Percentiles rank a stretch among this genome's conserved stretches.
These are phyloP conservation scores for Empidonax traillii DNA, from an alignment of 2,113 vertebrate genomes.

Conservation along the genomic window DNA sequence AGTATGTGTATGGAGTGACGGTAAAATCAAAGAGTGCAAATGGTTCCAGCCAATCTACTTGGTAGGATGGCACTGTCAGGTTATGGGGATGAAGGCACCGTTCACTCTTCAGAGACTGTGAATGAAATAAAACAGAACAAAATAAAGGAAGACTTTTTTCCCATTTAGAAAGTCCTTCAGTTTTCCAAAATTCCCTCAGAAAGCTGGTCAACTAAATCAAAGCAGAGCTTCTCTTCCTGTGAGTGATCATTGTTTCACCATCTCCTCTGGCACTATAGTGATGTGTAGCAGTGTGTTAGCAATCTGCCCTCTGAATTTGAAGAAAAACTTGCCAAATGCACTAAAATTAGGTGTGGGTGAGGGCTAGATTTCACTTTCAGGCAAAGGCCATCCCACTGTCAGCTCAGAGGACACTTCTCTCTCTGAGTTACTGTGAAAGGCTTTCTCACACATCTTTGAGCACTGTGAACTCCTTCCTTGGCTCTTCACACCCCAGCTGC, in stretches of 20 bases:
- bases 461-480: neutral
- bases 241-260: neutral
- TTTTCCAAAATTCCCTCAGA: neutral
- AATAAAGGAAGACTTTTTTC: neutral
- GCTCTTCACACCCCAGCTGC: neutral
- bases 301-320: neutral
- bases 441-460: neutral
- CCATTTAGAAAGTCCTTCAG: neutral
- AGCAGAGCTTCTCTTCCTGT: neutral
- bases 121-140: constrained; percentile 13
- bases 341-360: neutral
- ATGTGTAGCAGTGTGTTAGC: rapidly evolving
- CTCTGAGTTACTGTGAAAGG: neutral
- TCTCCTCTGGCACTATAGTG: neutral
- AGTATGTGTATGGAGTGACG: constrained; percentile 77
- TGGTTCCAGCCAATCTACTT: constrained; percentile 70
- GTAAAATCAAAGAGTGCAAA: constrained; percentile 72
- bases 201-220: neutral
- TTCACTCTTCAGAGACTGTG: constrained; percentile 56
- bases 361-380: neutral
- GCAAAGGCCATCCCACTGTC: neutral
- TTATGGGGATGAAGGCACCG: constrained; percentile 17
- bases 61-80: constrained; percentile 53
- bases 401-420: neutral
- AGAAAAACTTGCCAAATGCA: neutral